These are phyloP conservation scores for Nesospiza acunhae DNA, from an alignment of 2,113 vertebrate genomes.

Conservation along the genomic window DNA sequence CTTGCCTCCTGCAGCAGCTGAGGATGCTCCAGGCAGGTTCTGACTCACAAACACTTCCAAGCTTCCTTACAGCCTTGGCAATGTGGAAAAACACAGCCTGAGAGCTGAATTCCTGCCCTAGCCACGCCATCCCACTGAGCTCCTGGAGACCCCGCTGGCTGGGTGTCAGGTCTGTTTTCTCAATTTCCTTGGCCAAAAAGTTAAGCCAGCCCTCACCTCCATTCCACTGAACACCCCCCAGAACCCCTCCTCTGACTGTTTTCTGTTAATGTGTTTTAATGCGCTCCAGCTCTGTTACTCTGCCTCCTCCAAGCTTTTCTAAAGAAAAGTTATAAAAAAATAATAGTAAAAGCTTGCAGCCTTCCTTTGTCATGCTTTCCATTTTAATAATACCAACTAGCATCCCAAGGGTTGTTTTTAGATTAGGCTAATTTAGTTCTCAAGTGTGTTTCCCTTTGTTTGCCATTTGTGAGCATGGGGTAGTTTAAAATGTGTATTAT, in stretches of 20 bases:
- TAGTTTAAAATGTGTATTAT: background rate
- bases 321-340: background rate
- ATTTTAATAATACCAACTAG: background rate
- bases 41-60: background rate
- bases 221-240: background rate
- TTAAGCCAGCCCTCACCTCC: background rate
- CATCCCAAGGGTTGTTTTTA: background rate
- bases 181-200: background rate
- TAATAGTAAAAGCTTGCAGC: background rate
- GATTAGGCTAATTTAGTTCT: background rate
- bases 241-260: rapidly evolving
- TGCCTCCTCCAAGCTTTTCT: background rate
- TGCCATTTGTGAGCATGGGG: background rate
- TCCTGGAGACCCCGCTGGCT: rapidly evolving
- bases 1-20: background rate
- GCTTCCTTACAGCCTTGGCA: background rate
- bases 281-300: background rate
- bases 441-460: background rate
- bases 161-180: too few species aligned
- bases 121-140: rapidly evolving
- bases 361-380: background rate
- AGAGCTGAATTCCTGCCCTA: background rate
- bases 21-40: background rate
- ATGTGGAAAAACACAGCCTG: background rate
- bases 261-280: background rate